A percentile compares a stretch with the other conserved stretches of the same genome.
Conservation (phyloP, 2,797 vertebrate species). For the Phataginus tricuspis region DNA sequence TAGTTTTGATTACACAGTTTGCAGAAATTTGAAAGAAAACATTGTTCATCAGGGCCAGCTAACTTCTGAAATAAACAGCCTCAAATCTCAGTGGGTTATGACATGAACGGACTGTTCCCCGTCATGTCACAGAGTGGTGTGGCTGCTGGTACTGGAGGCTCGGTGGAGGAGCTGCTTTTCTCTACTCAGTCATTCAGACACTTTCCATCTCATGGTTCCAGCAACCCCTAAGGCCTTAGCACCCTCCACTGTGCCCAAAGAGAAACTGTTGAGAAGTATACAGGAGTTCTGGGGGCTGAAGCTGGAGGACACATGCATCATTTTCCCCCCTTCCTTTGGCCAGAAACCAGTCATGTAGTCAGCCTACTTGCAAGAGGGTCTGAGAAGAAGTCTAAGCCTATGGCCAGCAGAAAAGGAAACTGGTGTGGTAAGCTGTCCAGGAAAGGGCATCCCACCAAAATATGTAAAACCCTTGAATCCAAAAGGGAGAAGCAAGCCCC, state of each 20-base stretch:
- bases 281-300: not conserved
- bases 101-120: not conserved
- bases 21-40: not conserved
- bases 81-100: not conserved
- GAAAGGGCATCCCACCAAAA: not conserved
- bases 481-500: not conserved
- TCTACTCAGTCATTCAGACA: not conserved
- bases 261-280: not conserved
- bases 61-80: not conserved
- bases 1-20: not conserved
- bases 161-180: not conserved
- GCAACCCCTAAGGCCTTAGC: too few relatives aligned
- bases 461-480: not conserved
- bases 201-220: not conserved
- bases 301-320: not conserved
- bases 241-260: not conserved
- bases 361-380: not conserved
- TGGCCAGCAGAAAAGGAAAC: not conserved
- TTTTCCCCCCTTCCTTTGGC: not conserved
- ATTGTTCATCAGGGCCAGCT: not conserved
- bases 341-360: not conserved
- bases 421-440: not conserved
- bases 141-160: not conserved
- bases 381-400: not conserved
- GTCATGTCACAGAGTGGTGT: fast-evolving